Evolutionary conservation across 2,113 vertebrate genomes (phyloP).

Genomic region (Myotis davidii): DNA sequence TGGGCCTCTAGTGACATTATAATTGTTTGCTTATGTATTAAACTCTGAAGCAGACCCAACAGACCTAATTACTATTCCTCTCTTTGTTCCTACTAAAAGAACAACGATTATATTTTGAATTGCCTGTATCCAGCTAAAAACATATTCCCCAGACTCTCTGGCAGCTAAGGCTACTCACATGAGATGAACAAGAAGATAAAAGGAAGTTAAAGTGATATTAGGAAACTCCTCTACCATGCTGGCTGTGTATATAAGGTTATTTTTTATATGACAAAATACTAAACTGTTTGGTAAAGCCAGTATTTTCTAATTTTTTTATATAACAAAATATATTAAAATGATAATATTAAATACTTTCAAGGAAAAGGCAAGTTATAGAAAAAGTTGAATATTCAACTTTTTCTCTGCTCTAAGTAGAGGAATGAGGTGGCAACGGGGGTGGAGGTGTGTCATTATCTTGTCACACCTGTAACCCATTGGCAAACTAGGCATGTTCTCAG

Average conservation of each 20-base stretch:
- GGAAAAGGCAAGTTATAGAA: not conserved
- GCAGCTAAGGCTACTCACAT: not conserved
- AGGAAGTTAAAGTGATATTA: not conserved
- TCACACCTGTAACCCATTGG: not conserved
- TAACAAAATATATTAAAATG: not conserved
- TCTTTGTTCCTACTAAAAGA: conserved; percentile 18
- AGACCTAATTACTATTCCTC: not conserved
- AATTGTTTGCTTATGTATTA: not conserved
- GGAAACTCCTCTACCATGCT: not conserved
- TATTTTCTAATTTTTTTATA: not conserved
- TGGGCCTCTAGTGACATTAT: not conserved
- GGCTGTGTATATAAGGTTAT: not conserved
- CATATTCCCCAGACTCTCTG: not conserved
- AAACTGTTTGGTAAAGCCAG: not conserved
- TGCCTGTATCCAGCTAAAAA: not conserved
- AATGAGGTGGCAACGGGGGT: not conserved
- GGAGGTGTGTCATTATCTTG: not conserved
- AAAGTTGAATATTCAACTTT: not conserved
- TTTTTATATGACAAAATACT: not conserved
- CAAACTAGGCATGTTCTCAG: not conserved
- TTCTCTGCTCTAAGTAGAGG: not conserved
- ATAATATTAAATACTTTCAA: not conserved
- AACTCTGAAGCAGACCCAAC: not conserved
- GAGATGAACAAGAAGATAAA: not conserved
- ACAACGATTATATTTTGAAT: not conserved